Percentiles rank a stretch among this genome's conserved stretches.
Conservation (phyloP, 2,888 invertebrate genomes). For the Pyralis farinalis region DNA sequence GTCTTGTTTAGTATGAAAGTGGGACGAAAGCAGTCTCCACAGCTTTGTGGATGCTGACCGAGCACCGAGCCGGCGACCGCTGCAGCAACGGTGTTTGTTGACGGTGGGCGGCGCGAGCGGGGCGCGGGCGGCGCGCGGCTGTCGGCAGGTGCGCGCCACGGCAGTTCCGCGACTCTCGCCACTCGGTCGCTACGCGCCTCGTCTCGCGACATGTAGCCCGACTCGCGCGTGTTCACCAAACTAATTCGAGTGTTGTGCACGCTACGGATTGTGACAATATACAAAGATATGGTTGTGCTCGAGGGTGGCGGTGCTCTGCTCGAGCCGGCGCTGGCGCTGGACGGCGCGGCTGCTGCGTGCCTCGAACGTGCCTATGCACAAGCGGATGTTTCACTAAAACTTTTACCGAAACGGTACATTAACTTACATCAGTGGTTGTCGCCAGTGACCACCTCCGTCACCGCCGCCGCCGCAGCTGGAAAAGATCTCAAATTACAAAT, state of each 20-base stretch:
- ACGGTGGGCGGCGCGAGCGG: slow-evolving; percentile 56
- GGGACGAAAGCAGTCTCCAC: slow-evolving; percentile 57
- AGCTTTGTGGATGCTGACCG: slow-evolving; percentile 60
- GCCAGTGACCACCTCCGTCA: slow-evolving; percentile 83
- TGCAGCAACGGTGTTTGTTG: slow-evolving; percentile 74
- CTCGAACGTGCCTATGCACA: slow-evolving; percentile 91
- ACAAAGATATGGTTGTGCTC: slow-evolving; percentile 69
- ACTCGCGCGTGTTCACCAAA: slow-evolving; percentile 44
- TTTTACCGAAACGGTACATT: slow-evolving; percentile 94
- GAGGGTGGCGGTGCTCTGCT: slow-evolving; percentile 74
- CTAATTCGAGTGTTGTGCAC: slow-evolving; percentile 53
- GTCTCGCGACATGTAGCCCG: slow-evolving; percentile 65
- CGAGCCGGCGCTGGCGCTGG: slow-evolving; percentile 85
- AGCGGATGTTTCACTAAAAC: slow-evolving; percentile 91
- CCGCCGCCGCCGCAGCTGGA: slow-evolving; percentile 77
- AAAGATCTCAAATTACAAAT: slow-evolving; percentile 91
- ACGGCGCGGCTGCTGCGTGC: slow-evolving; percentile 84
- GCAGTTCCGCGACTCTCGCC: slow-evolving; percentile 71
- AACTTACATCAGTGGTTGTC: slow-evolving; percentile 95
- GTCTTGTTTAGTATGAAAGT: slow-evolving; percentile 35
- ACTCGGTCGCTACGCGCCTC: slow-evolving; percentile 54
- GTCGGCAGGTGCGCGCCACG: slow-evolving; percentile 55
- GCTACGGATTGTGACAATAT: slow-evolving; percentile 41
- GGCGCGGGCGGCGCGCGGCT: slow-evolving; percentile 41
- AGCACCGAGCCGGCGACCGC: too few relatives aligned